Evolutionary conservation across 2,113 vertebrate genomes (phyloP).

Genomic region (Scalopus aquaticus): DNA sequence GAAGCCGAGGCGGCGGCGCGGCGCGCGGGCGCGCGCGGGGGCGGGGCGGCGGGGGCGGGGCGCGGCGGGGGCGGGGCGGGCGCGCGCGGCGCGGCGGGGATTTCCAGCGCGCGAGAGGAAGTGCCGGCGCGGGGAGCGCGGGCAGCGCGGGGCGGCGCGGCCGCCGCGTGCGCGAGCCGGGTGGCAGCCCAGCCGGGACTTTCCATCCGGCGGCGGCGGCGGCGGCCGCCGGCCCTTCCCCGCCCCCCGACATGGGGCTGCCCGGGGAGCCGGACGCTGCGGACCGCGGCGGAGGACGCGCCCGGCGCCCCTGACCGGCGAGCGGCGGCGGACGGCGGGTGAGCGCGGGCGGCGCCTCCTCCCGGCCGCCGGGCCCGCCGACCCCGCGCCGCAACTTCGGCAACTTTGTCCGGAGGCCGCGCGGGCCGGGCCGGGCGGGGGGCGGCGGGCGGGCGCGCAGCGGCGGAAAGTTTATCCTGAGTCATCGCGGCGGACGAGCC

Average conservation of each 20-base stretch:
- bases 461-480: neutral
- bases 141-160: slow-evolving; percentile 69
- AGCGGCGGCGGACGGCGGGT: slow-evolving; percentile 55
- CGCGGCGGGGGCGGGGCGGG: slow-evolving; percentile 66
- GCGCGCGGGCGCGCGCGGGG: neutral
- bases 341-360: neutral
- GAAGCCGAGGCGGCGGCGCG: neutral
- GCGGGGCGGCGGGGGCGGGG: slow-evolving; percentile 39
- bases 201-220: slow-evolving; percentile 81
- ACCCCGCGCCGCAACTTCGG: neutral
- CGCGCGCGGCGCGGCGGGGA: slow-evolving; percentile 79
- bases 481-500: neutral
- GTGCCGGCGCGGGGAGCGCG: slow-evolving; percentile 76
- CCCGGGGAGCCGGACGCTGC: slow-evolving; percentile 77
- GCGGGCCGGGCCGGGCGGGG: neutral
- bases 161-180: slow-evolving; percentile 77
- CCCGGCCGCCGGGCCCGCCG: neutral
- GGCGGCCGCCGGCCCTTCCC: slow-evolving; percentile 74
- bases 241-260: slow-evolving; percentile 75
- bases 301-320: slow-evolving; percentile 50
- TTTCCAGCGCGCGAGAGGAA: slow-evolving; percentile 83
- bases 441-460: neutral
- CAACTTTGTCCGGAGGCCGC: neutral
- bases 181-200: slow-evolving; percentile 84
- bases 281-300: slow-evolving; percentile 65